Conservation (phyloP, 2,113 vertebrate genomes). For the Corvus cornix region DNA sequence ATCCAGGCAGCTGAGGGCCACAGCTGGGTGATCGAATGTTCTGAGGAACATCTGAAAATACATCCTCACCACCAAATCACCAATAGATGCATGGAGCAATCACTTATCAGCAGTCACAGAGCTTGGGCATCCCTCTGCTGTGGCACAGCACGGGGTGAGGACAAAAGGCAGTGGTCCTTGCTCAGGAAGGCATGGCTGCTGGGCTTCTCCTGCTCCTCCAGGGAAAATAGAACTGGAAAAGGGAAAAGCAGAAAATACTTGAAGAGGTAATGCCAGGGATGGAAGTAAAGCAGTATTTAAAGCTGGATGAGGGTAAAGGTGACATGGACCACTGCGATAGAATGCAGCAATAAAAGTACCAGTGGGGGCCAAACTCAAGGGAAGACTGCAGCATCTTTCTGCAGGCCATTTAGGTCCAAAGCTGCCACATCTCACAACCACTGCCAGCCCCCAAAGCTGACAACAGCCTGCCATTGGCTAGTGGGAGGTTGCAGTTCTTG, state of each 20-base stretch:
- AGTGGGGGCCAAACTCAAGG: not conserved
- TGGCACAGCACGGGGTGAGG: not conserved
- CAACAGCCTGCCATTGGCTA: not conserved
- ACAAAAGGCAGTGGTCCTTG: not conserved
- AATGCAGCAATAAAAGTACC: not conserved
- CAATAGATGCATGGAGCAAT: not conserved
- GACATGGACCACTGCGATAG: no score
- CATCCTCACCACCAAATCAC: not conserved
- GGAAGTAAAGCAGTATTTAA: not conserved
- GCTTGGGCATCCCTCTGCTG: not conserved
- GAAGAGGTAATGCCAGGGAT: not conserved
- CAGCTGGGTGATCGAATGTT: not conserved
- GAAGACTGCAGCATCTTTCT: not conserved
- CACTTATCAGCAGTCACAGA: not conserved
- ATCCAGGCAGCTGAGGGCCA: not conserved
- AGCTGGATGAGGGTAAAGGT: not conserved
- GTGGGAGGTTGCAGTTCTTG: not conserved
- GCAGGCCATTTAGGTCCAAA: not conserved
- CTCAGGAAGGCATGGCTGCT: not conserved
- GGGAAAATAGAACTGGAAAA: not conserved
- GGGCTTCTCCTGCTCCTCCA: not conserved
- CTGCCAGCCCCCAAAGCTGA: not conserved
- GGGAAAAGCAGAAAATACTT: not conserved
- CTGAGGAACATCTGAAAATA: not conserved
- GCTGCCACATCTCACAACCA: not conserved